Evolutionary conservation across 2,797 vertebrate species (phyloP).

Genomic region (Anguilla megastoma): DNA sequence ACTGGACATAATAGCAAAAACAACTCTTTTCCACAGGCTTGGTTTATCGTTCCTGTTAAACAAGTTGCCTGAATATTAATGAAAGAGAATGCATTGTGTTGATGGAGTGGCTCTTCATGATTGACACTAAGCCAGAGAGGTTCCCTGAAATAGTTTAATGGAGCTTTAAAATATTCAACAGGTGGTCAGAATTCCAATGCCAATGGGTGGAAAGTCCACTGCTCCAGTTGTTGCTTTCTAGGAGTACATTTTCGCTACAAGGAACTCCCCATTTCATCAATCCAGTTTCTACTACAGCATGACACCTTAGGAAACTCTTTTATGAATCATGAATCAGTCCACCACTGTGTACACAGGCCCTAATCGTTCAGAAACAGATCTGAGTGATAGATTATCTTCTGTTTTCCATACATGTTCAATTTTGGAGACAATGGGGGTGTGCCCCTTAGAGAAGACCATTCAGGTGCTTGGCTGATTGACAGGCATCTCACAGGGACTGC

Average conservation of each 20-base stretch:
- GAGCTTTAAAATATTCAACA: conserved; percentile 69
- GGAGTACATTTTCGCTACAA: conserved; percentile 49
- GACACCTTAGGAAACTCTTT: neutral
- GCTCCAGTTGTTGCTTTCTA: conserved; percentile 38
- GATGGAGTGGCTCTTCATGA: conserved; percentile 47
- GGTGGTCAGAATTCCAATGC: conserved; percentile 27
- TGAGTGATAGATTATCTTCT: neutral
- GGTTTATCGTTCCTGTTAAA: conserved; percentile 47
- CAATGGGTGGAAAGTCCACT: neutral
- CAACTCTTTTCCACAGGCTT: conserved; percentile 24
- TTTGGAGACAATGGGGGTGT: neutral
- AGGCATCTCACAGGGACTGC: neutral
- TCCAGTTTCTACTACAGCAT: conserved; percentile 43
- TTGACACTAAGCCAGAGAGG: conserved; percentile 65
- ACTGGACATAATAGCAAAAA: neutral
- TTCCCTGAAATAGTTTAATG: conserved; percentile 65
- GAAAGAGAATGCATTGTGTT: conserved; percentile 52
- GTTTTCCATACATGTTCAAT: neutral
- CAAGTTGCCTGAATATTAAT: conserved; percentile 64
- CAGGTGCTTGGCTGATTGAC: neutral
- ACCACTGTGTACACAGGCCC: neutral
- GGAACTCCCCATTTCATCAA: conserved; percentile 56
- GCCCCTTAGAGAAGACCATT: neutral
- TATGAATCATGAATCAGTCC: neutral
- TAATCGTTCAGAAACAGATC: neutral